Base-by-base conservation (phyloP, 2,113 vertebrate species). In the Nyctibius bracteatus region DNA sequence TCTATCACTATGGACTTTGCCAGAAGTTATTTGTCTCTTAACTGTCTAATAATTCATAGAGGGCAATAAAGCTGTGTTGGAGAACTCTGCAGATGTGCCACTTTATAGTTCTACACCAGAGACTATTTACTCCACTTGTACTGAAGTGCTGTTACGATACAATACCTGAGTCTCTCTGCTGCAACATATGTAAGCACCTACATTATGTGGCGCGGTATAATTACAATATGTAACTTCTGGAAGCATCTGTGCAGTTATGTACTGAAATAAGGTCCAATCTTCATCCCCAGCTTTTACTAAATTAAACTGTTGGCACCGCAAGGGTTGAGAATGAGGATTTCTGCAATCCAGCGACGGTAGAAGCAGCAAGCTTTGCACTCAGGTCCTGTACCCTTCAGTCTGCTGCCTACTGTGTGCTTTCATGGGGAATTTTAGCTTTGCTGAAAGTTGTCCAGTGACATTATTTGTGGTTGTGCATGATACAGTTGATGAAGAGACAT, bases 311-410 rank as follows among this genome's bases (percentile, higher is more conserved):
- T 66, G 4, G 2, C 4, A 7, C 22, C 43, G 52, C 16, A 86
- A 62, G 4, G 1, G 22, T 41, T 79, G 47, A 58, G 33, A 63
- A 59, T 59, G 4, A 8, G 22, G 13, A 5, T 51, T 18, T 33
- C 1, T 0, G 3, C 3, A 1, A 17, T 67, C 7, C 39, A n/a
- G n/a, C 1, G 2, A 33, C 9, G 17, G 4, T 52, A 0, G 35
- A 39, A 74, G 25, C 80, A 87, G 44, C 30, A 57, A 57, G 12
- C 9, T 75, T 84, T 82, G 17, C 7, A 6, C 25, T 66, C 31
- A 10, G 19, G 12, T 86, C 44, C 16, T 51, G 44, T 35, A 57
- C 17, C 22, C 5, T 80, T 74, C 46, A 66, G 55, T 30, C 66
- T 61, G 12, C 24, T 57, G 13, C 14, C 33, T 82, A 31, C 43